A percentile compares a stretch with the other conserved stretches of the same genome.
phyloP scores from a whole-genome alignment of 2,113 vertebrate genomes.

The Campylomormyrus numenius region DNA sequence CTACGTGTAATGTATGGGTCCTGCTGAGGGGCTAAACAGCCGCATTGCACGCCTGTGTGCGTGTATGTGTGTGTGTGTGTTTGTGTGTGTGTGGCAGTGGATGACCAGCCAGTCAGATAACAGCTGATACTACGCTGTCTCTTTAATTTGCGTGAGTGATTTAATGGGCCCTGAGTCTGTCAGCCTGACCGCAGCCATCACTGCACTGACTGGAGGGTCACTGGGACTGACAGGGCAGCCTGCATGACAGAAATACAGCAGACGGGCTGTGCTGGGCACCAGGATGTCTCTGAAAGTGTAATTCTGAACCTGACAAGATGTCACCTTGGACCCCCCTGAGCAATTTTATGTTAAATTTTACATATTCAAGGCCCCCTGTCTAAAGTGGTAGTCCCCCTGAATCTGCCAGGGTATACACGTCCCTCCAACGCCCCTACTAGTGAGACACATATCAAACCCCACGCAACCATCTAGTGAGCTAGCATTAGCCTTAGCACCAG shows the following conservation, averaged over 20 bases:
- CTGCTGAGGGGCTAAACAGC: neutral
- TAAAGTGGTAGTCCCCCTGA: neutral
- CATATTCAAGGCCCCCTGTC: neutral
- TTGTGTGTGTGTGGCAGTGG: neutral
- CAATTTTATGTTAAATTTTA: neutral
- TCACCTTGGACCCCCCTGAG: neutral
- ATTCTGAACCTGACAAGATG: neutral
- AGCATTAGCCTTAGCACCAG: neutral
- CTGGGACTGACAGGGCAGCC: neutral
- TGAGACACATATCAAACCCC: neutral
- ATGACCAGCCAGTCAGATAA: neutral
- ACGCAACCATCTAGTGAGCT: neutral
- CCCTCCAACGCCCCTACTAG: neutral
- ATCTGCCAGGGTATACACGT: neutral
- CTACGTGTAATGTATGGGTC: neutral
- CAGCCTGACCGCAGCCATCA: neutral
- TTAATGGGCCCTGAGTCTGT: neutral
- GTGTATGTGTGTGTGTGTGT: neutral
- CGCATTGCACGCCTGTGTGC: neutral
- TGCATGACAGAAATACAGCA: neutral
- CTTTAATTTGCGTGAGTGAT: neutral
- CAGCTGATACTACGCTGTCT: neutral
- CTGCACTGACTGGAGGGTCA: neutral
- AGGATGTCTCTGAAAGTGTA: neutral
- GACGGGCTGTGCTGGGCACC: neutral